Percentiles rank a stretch among this genome's conserved stretches.
Evolutionary conservation across 2,113 vertebrate species (phyloP).

Genomic region (Brachionichthys hirsutus): DNA sequence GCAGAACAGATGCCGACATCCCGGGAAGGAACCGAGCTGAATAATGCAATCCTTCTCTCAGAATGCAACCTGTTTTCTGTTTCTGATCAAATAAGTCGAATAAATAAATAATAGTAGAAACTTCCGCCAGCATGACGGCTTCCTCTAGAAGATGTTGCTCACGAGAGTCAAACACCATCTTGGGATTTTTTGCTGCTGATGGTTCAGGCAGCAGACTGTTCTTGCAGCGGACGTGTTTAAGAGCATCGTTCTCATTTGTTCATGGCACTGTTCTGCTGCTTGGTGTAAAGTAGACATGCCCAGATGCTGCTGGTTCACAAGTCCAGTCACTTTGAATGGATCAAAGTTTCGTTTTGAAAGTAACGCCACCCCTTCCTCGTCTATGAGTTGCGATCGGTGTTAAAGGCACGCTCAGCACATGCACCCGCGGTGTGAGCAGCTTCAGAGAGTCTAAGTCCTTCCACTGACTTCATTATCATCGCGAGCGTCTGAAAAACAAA

Average conservation of each 20-base stretch:
- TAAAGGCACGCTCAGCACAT: slow-evolving; percentile 43
- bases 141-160: not conserved
- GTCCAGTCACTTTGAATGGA: not conserved
- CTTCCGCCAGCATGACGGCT: no score
- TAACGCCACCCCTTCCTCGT: not conserved
- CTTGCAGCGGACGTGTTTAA: not conserved
- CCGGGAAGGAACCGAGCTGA: slow-evolving; percentile 31
- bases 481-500: slow-evolving; percentile 64
- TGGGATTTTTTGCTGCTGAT: not conserved
- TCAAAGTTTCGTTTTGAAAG: slow-evolving; percentile 30
- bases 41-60: slow-evolving; percentile 36
- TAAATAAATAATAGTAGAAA: no score
- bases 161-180: not conserved
- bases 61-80: slow-evolving; percentile 30
- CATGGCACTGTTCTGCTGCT: not conserved
- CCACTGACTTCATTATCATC: slow-evolving; percentile 62
- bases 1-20: slow-evolving; percentile 46
- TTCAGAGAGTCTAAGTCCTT: slow-evolving; percentile 46
- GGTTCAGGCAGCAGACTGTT: not conserved
- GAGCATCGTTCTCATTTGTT: not conserved
- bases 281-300: not conserved
- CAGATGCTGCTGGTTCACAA: not conserved
- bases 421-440: slow-evolving; percentile 47
- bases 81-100: slow-evolving; percentile 24
- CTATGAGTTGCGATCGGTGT: slow-evolving; percentile 41